Base-by-base conservation (phyloP, 2,113 vertebrate species). In the Romanogobio albipinnatus region DNA sequence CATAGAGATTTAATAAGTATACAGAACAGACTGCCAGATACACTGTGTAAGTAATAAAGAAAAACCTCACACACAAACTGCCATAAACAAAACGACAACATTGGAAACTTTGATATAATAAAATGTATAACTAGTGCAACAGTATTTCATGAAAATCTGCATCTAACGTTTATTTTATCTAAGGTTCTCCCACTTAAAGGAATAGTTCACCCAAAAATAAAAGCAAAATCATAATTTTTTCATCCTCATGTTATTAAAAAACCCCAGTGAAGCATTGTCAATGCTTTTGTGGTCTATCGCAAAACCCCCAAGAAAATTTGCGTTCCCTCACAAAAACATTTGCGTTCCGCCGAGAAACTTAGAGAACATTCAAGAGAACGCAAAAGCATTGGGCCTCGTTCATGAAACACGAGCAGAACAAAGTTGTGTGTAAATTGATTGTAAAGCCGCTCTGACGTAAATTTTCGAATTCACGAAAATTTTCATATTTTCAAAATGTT, bases 1-100 rank as follows among this genome's bases (percentile, higher is more conserved):
- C 92, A 79, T 5, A 62, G 26, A 58, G 26, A 83, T 58, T 71
- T 19, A 36, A 83, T 73, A 81, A n/a, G 58, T 49, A 76, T 61
- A 66, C 45, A 29, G 36, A 71, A n/a, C 10, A 39, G 9, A 74
- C 58, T 79, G 36, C 43, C 58, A 81, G 45, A 26, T 68, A 68
- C 68, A 80, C 43, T 61, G 53, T 79, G 39, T 45, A 47, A 29
- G 58, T 26, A 62, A 80, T 80, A 47, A 80, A 62, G n/a, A 61
- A 43, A 78, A 36, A n/a, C 9, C 29, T 9, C 29, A 61, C n/a
- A 80, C n/a, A 64, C 58, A 24, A 64, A 29, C 59, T 49, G 77
- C 24, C 58, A 43, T 15, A 61, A 78, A 76, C 51, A 77, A 6
- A 59, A 24, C 14, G 39, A 80, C 77, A 74, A 26, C 59, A 29